A percentile compares a stretch with the other conserved stretches of the same genome.
Evolutionary conservation across 2,888 invertebrate species (phyloP).

Genomic region (Lasioglossum figueresi): DNA sequence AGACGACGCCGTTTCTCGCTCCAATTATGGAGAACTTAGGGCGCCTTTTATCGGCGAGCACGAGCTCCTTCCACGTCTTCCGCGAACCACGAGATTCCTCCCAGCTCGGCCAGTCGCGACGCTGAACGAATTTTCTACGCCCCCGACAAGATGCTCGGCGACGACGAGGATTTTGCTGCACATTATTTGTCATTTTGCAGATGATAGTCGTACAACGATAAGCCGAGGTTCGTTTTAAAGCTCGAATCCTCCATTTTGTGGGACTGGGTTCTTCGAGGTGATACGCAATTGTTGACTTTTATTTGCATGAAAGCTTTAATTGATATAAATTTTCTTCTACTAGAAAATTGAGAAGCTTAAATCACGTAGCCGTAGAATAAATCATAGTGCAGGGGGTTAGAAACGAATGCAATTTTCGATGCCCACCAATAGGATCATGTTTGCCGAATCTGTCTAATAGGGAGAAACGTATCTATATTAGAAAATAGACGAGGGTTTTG

Average conservation of each 20-base stretch:
- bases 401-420: neutral
- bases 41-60: constrained; percentile 2
- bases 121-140: neutral
- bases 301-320: too few relatives aligned
- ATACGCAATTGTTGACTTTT: too few relatives aligned
- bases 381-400: too few relatives aligned
- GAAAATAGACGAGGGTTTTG: neutral
- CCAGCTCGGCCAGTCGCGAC: neutral
- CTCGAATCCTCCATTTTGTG: too few relatives aligned
- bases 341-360: too few relatives aligned
- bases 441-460: neutral
- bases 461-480: neutral
- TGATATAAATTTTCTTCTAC: too few relatives aligned
- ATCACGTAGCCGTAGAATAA: too few relatives aligned
- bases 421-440: neutral
- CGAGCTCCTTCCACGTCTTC: neutral
- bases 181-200: neutral
- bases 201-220: neutral
- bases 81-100: neutral
- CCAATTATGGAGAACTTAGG: constrained; percentile 11
- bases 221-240: too few relatives aligned
- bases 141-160: neutral
- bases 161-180: neutral
- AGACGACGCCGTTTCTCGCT: constrained; percentile 14
- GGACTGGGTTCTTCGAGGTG: too few relatives aligned